A percentile compares a stretch with the other conserved stretches of the same genome.
Evolutionary conservation across 2,888 invertebrate genomes (phyloP).

Genomic region (Adineta ricciae): DNA sequence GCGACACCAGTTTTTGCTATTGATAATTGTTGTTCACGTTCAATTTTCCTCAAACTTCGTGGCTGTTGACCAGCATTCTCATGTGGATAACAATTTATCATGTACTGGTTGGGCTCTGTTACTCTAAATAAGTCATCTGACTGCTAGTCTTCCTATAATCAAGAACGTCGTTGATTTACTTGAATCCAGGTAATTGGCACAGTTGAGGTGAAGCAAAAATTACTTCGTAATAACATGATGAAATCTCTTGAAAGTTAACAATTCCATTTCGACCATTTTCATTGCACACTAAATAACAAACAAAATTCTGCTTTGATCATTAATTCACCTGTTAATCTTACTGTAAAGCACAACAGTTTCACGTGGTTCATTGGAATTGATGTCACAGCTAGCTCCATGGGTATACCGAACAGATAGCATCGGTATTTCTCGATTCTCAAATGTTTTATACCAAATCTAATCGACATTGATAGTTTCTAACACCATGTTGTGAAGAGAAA

Average conservation of each 20-base stretch:
- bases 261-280: slow-evolving; percentile 25
- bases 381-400: slow-evolving; percentile 30
- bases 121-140: not conserved
- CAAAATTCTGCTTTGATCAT: not conserved
- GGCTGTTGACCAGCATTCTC: not conserved
- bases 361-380: slow-evolving; percentile 25
- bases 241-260: slow-evolving; percentile 26
- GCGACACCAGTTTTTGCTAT: not conserved
- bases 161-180: not conserved
- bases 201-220: slow-evolving; percentile 21
- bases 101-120: not conserved
- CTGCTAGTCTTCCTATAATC: not conserved
- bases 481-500: no score
- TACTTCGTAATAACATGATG: slow-evolving; percentile 32
- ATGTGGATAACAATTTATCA: slow-evolving; percentile 25
- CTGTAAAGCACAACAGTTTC: slow-evolving; percentile 30
- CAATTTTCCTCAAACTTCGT: slow-evolving; percentile 9
- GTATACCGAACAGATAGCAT: slow-evolving; percentile 27
- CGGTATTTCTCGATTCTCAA: slow-evolving; percentile 22
- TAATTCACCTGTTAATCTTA: not conserved
- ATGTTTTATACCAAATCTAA: slow-evolving; percentile 23
- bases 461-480: not conserved
- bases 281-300: slow-evolving; percentile 17
- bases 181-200: slow-evolving; percentile 23
- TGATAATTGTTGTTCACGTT: slow-evolving; percentile 15